Evolutionary conservation across 2,888 invertebrate species (phyloP), one percentile per base, ranked within the genome.

Genomic region (Ophion slaviceki): DNA sequence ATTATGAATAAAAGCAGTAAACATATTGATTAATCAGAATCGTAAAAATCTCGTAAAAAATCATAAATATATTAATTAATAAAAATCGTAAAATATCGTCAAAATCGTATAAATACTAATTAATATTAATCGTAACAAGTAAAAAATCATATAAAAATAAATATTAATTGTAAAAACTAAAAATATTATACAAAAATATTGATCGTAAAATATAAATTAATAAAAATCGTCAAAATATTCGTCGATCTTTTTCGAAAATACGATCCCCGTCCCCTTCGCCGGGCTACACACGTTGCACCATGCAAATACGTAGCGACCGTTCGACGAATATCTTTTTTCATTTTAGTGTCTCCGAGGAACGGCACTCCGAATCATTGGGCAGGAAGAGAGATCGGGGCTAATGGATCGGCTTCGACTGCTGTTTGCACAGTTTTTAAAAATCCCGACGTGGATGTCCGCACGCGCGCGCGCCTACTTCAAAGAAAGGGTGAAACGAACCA

Each of bases 361-460:
- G 88, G 88, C 88, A 90, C 89, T 90, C 87, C 84, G 90, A 90
- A 90, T 90, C 90, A 90, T 90, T 89, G 89, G 90, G 59, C 83
- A 77, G 89, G 86, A 87, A 87, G 80, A 81, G 61, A 81, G 81
- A 75, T 81, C 68, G 75, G 24, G 90, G 88, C 90, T 90, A 90
- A 90, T 90, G 90, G 90, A 90, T 90, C 88, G 88, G 85, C 88
- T 88, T 84, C 87, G 86, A 85, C 88, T 87, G 78, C 76, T 90
- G 89, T 90, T 90, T 90, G 90, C 90, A 90, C 88, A 90, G 89
- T 90, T 90, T 78, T 90, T 88, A 90, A 90, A 90, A 70, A 45
- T 47, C n/a, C 20, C 87, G 86, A 20, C 76, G 77, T 77, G 87
- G 84, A 86, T 86, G 89, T 70, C 45, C 68, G 61, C 40, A 77